These are phyloP conservation scores for Nixonia krombeini DNA, from an alignment of 1,140 invertebrate genomes.

Conservation along the genomic window DNA sequence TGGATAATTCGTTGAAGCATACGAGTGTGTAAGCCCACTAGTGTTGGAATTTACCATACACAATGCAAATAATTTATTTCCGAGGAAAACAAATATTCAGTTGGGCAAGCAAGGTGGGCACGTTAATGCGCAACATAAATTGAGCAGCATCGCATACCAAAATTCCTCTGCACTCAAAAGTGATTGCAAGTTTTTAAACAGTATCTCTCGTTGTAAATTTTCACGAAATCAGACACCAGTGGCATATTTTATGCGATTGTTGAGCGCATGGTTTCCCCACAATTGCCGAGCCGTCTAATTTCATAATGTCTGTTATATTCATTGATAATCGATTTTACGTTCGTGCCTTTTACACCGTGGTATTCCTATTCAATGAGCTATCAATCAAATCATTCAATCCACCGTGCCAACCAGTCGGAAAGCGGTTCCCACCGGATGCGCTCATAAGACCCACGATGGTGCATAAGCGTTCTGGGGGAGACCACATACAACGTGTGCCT, in stretches of 20 bases:
- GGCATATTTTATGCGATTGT: constrained; percentile 24
- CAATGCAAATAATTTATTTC: neutral
- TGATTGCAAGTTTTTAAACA: neutral
- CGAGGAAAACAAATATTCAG: neutral
- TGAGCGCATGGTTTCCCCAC: constrained; percentile 3
- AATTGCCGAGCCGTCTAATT: constrained; percentile 37
- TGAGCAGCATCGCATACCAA: neutral
- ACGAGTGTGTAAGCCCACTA: too few species aligned
- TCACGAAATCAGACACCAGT: constrained; percentile 17
- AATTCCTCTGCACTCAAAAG: constrained; percentile 8
- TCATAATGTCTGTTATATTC: constrained; percentile 35
- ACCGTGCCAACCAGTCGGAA: constrained; percentile 15
- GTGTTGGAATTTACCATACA: constrained; percentile 14
- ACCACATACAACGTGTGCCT: constrained; percentile 22
- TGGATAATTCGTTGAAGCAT: constrained; percentile 11
- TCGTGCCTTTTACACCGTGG: constrained; percentile 19
- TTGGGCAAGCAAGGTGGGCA: neutral
- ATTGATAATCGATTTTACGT: constrained; percentile 36
- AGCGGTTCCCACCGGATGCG: neutral
- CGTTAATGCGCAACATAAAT: too few species aligned
- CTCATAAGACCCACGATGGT: neutral
- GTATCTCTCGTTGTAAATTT: constrained; percentile 24
- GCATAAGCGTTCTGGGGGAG: constrained; percentile 14
- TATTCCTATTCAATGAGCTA: constrained; percentile 27
- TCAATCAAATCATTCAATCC: constrained; percentile 41